Evolutionary conservation across 1,140 invertebrate genomes (phyloP).

Genomic region (Drosophila trapezifrons): DNA sequence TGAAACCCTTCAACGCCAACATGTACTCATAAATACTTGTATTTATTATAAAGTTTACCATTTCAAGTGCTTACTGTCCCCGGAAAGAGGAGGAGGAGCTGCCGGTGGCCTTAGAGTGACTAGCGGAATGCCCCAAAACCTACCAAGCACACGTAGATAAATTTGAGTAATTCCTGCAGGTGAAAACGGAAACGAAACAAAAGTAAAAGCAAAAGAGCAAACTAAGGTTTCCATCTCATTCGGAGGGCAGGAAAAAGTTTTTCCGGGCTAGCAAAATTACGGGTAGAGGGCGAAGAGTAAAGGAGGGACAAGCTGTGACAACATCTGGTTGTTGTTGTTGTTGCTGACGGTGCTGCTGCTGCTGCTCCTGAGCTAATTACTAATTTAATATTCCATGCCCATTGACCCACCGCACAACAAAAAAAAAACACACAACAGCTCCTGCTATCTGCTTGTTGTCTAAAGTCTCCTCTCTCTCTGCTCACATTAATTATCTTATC

Average conservation of each 20-base stretch:
- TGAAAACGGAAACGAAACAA: conserved; percentile 56
- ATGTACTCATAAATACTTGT: too few relatives aligned
- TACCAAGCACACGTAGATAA: conserved; percentile 53
- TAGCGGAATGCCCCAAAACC: conserved; percentile 46
- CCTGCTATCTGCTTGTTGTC: conserved; percentile 44
- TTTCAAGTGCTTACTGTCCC: conserved; percentile 3
- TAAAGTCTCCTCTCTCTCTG: conserved; percentile 28
- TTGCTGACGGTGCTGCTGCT: conserved; percentile 15
- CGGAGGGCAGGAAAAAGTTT: conserved; percentile 23
- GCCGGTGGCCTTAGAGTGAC: conserved; percentile 33
- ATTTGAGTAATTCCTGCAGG: conserved; percentile 62
- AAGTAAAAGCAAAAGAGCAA: conserved; percentile 63
- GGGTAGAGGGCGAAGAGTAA: background rate
- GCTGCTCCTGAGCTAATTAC: conserved; percentile 38
- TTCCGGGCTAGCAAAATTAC: conserved; percentile 2
- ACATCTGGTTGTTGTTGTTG: conserved; percentile 40
- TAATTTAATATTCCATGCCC: conserved; percentile 53
- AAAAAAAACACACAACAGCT: conserved; percentile 5
- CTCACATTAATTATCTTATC: conserved; percentile 50
- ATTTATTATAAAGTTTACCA: background rate
- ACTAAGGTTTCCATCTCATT: conserved; percentile 42
- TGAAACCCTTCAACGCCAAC: too few relatives aligned
- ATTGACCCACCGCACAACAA: conserved; percentile 32
- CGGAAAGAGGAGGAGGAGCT: background rate
- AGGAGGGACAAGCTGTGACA: conserved; percentile 18